phyloP scores from a whole-genome alignment of 2,888 invertebrate species.

The Mylabris sibirica region DNA sequence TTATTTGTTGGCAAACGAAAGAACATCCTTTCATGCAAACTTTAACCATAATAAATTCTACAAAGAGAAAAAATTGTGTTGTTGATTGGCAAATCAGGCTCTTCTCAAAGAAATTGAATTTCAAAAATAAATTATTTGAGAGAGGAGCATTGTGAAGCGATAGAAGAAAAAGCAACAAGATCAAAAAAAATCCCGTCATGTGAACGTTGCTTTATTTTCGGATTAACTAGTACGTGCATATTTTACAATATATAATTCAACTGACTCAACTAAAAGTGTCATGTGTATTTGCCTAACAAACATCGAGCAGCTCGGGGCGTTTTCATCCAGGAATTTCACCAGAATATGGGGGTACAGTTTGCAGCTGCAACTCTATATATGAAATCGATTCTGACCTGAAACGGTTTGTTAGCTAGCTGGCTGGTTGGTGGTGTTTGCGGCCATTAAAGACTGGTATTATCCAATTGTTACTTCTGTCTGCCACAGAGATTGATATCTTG shows the following conservation, averaged over 20 bases:
- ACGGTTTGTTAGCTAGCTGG: neutral
- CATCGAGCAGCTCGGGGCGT: neutral
- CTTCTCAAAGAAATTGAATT: neutral
- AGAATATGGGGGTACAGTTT: neutral
- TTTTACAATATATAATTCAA: neutral
- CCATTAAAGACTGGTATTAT: neutral
- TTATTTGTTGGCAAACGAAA: constrained; percentile 25
- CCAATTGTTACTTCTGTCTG: neutral
- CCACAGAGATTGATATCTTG: neutral
- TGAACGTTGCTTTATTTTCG: neutral
- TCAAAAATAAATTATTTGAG: neutral
- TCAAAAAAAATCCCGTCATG: neutral
- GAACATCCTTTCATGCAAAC: constrained; percentile 12
- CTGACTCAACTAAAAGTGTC: neutral
- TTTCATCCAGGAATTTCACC: neutral
- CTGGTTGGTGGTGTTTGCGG: neutral
- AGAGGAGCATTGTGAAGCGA: neutral
- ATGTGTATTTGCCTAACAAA: neutral
- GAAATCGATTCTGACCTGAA: constrained; percentile 8
- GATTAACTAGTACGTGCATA: neutral
- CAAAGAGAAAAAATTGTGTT: neutral
- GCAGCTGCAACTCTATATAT: constrained; percentile 5
- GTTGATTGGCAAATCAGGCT: constrained; percentile 5
- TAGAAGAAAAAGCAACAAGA: too few relatives aligned
- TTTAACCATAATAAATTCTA: neutral